Conservation (phyloP, 1,140 invertebrate genomes). For the Drosophila arizonae region DNA sequence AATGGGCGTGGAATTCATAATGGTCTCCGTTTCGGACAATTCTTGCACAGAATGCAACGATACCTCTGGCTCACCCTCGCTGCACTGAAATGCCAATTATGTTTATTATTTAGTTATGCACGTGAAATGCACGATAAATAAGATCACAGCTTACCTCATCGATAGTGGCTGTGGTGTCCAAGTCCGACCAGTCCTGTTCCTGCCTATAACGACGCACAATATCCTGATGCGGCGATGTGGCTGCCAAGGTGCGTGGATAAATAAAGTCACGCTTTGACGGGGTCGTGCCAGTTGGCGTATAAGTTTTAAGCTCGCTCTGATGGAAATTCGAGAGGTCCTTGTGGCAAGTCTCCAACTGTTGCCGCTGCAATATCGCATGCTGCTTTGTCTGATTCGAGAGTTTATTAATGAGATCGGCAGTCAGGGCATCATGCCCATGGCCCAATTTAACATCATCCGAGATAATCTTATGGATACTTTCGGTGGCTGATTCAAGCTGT, state of each 20-base stretch:
- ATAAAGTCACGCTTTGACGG: constrained; percentile 86
- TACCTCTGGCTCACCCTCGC: constrained; percentile 62
- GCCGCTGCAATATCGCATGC: constrained; percentile 49
- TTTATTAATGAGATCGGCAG: constrained; percentile 33
- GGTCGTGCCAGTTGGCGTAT: constrained; percentile 84
- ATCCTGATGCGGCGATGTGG: constrained; percentile 88
- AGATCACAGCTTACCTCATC: constrained; percentile 53
- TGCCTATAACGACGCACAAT: constrained; percentile 86
- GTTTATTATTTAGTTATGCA: neutral
- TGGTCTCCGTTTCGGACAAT: constrained; percentile 70
- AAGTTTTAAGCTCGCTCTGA: constrained; percentile 83
- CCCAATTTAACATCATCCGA: constrained; percentile 35
- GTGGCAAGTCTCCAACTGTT: constrained; percentile 59
- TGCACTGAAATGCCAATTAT: constrained; percentile 39
- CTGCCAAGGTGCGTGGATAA: constrained; percentile 85
- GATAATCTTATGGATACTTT: constrained; percentile 34
- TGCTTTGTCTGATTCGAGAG: constrained; percentile 43
- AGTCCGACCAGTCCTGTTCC: constrained; percentile 78
- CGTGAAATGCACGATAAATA: neutral
- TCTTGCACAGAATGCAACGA: constrained; percentile 63
- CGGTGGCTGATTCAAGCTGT: constrained; percentile 12
- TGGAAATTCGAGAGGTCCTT: constrained; percentile 73
- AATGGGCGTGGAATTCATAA: constrained; percentile 80
- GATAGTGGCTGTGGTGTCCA: constrained; percentile 76
- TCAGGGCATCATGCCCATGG: constrained; percentile 33